phyloP scores from a whole-genome alignment of 2,888 invertebrate species.

The Cyclophora albipunctata region DNA sequence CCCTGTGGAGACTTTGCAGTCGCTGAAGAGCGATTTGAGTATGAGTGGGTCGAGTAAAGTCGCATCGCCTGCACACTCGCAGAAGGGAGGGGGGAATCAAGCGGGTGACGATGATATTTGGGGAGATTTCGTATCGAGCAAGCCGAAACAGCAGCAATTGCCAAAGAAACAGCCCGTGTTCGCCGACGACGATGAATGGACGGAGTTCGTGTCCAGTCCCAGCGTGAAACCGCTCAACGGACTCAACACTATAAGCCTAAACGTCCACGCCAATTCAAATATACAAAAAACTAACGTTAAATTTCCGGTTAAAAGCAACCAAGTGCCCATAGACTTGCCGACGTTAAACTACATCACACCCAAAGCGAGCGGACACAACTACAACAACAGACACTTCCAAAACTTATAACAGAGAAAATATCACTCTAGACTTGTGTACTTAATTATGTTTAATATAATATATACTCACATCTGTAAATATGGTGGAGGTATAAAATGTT shows the following conservation, averaged over 20 bases:
- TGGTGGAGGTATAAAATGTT: constrained; percentile 15
- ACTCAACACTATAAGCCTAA: constrained; percentile 64
- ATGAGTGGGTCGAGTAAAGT: constrained; percentile 45
- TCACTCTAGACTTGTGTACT: constrained; percentile 35
- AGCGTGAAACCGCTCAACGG: constrained; percentile 60
- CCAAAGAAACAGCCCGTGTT: constrained; percentile 41
- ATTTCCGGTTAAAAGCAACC: constrained; percentile 40
- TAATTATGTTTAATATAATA: constrained; percentile 31
- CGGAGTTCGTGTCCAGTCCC: constrained; percentile 66
- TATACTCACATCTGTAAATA: constrained; percentile 17
- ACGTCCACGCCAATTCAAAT: constrained; percentile 62
- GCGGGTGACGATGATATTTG: constrained; percentile 73
- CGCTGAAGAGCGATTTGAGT: constrained; percentile 55
- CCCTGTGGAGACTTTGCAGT: constrained; percentile 63
- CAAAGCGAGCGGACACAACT: constrained; percentile 50
- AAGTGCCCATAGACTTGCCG: constrained; percentile 55
- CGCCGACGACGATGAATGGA: constrained; percentile 68
- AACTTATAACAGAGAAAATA: constrained; percentile 61
- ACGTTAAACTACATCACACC: constrained; percentile 65
- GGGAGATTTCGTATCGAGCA: constrained; percentile 77
- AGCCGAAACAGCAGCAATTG: constrained; percentile 43
- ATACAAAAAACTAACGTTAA: constrained; percentile 48
- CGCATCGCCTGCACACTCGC: constrained; percentile 48
- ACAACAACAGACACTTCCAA: constrained; percentile 65
- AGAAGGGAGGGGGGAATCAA: constrained; percentile 34